Base-by-base conservation (phyloP, 2,888 invertebrate genomes). In the Autographa pulchrina region DNA sequence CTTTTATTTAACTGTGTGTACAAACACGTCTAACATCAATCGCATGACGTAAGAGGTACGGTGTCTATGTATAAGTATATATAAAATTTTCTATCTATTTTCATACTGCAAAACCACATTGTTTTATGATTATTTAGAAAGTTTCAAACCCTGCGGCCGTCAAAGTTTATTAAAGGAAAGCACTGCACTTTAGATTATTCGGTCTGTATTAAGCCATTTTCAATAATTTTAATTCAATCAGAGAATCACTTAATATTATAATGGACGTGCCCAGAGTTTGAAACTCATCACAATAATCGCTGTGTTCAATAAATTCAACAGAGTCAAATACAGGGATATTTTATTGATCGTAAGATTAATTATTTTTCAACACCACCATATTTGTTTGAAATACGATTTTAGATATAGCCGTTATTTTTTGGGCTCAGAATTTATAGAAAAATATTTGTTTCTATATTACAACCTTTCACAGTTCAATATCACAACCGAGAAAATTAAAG, bases 321-420 rank as follows among this genome's bases (percentile, higher is more conserved):
- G 94, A 95, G 95, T 95, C 89, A 91, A 91, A 95, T 95, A 95
- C 95, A 95, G 95, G 95, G 95, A 95, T 95, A 94, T 93, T 94
- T 95, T 95, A 94, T 90, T 91, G 86, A 93, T 90, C 89, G 89
- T 91, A 90, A 91, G 85, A 87, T 90, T 74, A 86, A 78, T 86
- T 87, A 86, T 89, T 91, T 90, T 89, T 88, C 85, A 90, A 88
- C 88, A 84, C 87, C 87, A 87, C 83, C 86, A 82, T 85, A 80
- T 82, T 88, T 84, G 78, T 88, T 89, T 85, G 74, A 74, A 84
- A 85, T 86, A 84, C 83, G 68, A 71, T 84, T 76, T 84, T 83
- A 81, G 74, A 85, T 68, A 80, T 75, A 80, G 82, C 79, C 79
- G 78, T 80, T 75, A 79, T 71, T 77, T 77, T 67, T 76, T 67